These are phyloP conservation scores for Oxycera nigricornis DNA, from an alignment of 2,888 invertebrate genomes.

Conservation along the genomic window DNA sequence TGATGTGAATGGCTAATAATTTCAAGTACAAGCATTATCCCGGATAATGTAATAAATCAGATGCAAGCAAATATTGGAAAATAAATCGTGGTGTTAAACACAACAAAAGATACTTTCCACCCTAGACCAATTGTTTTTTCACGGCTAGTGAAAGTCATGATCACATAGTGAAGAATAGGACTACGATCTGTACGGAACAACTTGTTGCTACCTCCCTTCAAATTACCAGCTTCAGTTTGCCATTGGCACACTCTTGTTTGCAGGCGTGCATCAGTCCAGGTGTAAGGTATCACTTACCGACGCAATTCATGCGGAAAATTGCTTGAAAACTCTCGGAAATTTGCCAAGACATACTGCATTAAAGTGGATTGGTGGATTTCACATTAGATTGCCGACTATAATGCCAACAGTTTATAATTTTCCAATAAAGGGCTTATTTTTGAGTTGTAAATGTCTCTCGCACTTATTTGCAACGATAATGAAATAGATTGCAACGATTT, in stretches of 20 bases:
- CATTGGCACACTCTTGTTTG: neutral
- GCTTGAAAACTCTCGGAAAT: neutral
- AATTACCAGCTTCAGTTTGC: neutral
- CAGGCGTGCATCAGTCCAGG: neutral
- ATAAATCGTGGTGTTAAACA: too few relatives aligned
- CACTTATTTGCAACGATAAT: neutral
- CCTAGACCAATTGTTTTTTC: neutral
- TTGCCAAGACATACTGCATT: neutral
- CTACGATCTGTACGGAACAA: neutral
- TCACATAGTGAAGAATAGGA: neutral
- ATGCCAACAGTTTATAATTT: neutral
- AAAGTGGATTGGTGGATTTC: neutral
- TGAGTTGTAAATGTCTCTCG: neutral
- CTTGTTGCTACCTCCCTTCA: neutral
- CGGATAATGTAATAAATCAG: too few relatives aligned
- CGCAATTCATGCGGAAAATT: conserved; percentile 16
- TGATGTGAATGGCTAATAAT: too few relatives aligned
- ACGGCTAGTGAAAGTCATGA: neutral
- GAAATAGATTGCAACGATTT: neutral
- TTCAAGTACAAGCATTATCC: neutral
- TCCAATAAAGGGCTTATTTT: neutral
- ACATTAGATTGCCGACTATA: neutral
- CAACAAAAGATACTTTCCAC: neutral
- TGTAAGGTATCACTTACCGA: neutral
- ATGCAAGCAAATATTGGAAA: too few relatives aligned